These are phyloP conservation scores for Arizona elegans DNA, from an alignment of 2,113 vertebrate species.

Conservation along the genomic window DNA sequence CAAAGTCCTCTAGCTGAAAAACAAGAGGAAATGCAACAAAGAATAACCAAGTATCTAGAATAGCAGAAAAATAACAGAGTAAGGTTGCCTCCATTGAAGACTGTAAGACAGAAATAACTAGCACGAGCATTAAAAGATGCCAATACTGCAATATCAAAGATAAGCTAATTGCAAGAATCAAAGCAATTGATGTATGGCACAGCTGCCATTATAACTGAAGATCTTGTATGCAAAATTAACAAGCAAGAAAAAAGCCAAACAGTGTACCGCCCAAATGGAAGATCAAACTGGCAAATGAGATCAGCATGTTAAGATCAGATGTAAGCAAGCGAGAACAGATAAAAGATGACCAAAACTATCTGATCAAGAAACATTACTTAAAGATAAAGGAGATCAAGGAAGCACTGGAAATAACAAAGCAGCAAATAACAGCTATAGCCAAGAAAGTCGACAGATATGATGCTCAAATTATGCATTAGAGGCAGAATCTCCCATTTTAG, in stretches of 20 bases:
- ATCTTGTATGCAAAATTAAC: background rate
- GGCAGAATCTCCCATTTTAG: background rate
- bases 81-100: background rate
- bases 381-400: background rate
- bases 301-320: background rate
- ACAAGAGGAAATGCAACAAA: background rate
- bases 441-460: background rate
- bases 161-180: background rate
- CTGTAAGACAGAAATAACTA: background rate
- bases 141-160: background rate
- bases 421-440: background rate
- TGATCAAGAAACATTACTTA: background rate
- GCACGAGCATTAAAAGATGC: background rate
- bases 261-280: background rate
- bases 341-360: background rate
- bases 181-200: background rate
- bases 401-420: background rate
- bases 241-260: background rate
- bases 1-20: background rate
- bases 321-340: background rate
- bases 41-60: background rate
- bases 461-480: background rate
- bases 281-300: background rate
- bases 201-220: background rate
- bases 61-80: background rate